A percentile compares a stretch with the other conserved stretches of the same genome.
These are phyloP conservation scores for Hypothenemus hampei DNA, from an alignment of 1,140 invertebrate genomes.

Conservation along the genomic window DNA sequence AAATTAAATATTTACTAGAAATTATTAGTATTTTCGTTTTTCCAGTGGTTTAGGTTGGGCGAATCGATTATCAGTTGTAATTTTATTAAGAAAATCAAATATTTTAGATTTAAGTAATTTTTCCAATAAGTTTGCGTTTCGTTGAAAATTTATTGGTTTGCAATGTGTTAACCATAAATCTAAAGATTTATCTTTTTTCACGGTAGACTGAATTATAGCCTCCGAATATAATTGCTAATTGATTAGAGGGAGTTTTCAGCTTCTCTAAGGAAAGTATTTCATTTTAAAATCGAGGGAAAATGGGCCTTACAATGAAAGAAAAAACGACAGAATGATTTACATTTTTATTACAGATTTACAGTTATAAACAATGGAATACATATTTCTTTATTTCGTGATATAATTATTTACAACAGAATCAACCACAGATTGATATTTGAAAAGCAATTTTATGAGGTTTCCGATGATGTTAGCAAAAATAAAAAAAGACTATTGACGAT, in stretches of 20 bases:
- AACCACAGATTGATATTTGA: too few relatives aligned
- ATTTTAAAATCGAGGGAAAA: too few relatives aligned
- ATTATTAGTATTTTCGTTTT: neutral
- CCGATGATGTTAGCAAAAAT: too few relatives aligned
- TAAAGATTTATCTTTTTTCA: slow-evolving; percentile 17
- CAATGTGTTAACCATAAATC: slow-evolving; percentile 26
- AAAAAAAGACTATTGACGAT: too few relatives aligned
- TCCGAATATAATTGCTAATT: slow-evolving; percentile 25
- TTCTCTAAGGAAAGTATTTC: too few relatives aligned
- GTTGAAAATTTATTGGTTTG: slow-evolving; percentile 19
- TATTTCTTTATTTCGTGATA: slow-evolving; percentile 4
- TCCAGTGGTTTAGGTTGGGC: slow-evolving; percentile 1
- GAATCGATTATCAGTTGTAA: slow-evolving; percentile 18
- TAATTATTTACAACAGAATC: slow-evolving; percentile 24
- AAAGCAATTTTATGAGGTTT: too few relatives aligned
- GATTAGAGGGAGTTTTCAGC: slow-evolving; percentile 14
- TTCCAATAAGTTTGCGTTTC: slow-evolving; percentile 19
- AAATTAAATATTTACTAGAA: neutral
- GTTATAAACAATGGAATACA: slow-evolving; percentile 25
- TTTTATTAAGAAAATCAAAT: too few relatives aligned
- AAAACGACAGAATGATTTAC: too few relatives aligned
- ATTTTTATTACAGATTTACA: slow-evolving; percentile 27
- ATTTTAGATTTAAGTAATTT: slow-evolving; percentile 25
- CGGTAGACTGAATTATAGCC: slow-evolving; percentile 16
- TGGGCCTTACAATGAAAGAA: too few relatives aligned